Evolutionary conservation across 1,140 invertebrate genomes (phyloP), one percentile per base, ranked within the genome.

Genomic region (Leptoteleia sp.): DNA sequence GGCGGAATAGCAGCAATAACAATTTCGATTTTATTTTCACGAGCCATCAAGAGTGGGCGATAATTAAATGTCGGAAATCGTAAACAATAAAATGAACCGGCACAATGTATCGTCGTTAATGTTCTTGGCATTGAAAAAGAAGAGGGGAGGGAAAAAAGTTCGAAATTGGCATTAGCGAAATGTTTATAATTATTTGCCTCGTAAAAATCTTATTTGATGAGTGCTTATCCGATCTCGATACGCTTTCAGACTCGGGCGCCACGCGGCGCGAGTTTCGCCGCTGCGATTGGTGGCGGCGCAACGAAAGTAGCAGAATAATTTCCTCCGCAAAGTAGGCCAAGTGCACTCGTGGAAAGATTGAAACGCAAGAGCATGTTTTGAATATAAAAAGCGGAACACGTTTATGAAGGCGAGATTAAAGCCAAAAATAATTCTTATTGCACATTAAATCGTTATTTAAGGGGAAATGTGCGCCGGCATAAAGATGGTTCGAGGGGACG

Each of bases 201-300:
- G 55, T 64, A n/a, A 73, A 78, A 72, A 29, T 62, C 43, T 57
- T 42, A 52, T 67, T 78, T 67, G 67, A 72, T 59, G 61, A 81
- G 47, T 42, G 67, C 52, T 64, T 72, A 75, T 81, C 61, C 62
- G 75, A 72, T 80, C 64, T 62, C 76, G 81, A 80, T 80, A 81
- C 79, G 81, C 81, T 82, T 82, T 82, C 79, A 72, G 50, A 73
- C 72, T 76, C 61, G 68, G 61, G 54, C 65, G 45, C n/a, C n/a
- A n/a, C 65, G 62, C 65, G 73, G 48, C 42, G 62, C 38, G 65
- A 76, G 75, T 77, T 65, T 75, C 67, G 59, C 75, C 59, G 65
- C 47, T 59, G 64, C 52, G 54, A 76, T 82, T 68, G 50, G 54
- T 65, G 45, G 67, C 71, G 25, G 33, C 59, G 48, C 50, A 79